Base-by-base conservation (phyloP, 2,888 invertebrate species). In the Drosophila planitibia region DNA sequence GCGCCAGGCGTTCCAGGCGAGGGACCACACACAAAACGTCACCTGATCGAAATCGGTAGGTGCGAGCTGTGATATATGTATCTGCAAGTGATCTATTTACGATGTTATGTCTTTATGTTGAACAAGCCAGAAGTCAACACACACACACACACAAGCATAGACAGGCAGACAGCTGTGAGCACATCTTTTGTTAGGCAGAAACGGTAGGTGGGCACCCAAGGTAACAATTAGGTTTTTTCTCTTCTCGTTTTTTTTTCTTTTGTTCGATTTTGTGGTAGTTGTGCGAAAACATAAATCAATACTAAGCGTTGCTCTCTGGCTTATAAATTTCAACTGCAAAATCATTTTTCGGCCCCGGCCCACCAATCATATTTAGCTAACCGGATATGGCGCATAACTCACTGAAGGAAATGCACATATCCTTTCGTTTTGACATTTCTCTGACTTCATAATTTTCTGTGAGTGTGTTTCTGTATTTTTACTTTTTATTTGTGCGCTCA, bases 321-420 rank as follows among this genome's bases (percentile, higher is more conserved):
- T 60, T 59, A 80, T 70, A 79, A 74, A 75, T 63, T 66, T 67
- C n/a, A 19, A 47, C 58, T 74, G 69, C 75, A 49, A 54, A 47
- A 67, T 57, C 35, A 68, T 66, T 67, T 70, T 70, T 53, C 57
- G 60, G 41, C 59, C 41, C 58, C 55, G 63, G 66, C 58, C 68
- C 65, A 71, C 81, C 81, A 81, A 79, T 86, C 90, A 86, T 86
- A 85, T 85, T 85, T 90, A 85, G 85, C 76, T 55, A 87, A 85
- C 81, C 91, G 91, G 89, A 91, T 82, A 74, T 80, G 78, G 89
- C 68, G 74, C 91, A 89, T 89, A 89, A 89, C 85, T 91, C 88
- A 89, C 82, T 72, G 81, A 91, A 89, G 89, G 89, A 89, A 89
- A 88, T 87, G 85, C 87, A 74, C 82, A 89, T 89, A 89, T 89